Conservation (phyloP, 1,140 invertebrate genomes). For the Drosophila sechellia region DNA sequence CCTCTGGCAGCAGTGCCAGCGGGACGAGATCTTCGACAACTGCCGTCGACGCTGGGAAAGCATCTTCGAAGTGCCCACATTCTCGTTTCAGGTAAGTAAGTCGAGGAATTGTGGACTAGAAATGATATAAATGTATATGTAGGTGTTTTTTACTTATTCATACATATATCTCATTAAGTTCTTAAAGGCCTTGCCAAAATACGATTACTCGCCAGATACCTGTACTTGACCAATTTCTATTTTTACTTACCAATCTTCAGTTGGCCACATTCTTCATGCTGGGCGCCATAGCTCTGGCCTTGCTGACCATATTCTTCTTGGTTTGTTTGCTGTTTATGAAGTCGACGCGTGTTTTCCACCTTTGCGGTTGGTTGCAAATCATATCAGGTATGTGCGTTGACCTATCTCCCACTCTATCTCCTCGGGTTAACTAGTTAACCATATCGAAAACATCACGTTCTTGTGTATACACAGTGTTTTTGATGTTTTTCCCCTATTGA, state of each 20-base stretch:
- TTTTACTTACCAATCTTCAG: slow-evolving; percentile 81
- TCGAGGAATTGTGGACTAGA: too few relatives aligned
- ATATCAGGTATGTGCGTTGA: slow-evolving; percentile 94
- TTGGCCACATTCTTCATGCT: slow-evolving; percentile 95
- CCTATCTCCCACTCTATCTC: background rate
- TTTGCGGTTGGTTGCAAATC: slow-evolving; percentile 97
- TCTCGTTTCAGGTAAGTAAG: slow-evolving; percentile 87
- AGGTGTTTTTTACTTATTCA: too few relatives aligned
- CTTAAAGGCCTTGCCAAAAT: too few relatives aligned
- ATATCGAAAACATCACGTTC: slow-evolving; percentile 55
- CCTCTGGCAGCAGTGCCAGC: slow-evolving; percentile 94
- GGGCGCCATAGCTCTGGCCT: slow-evolving; percentile 92
- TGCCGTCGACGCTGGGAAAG: slow-evolving; percentile 94
- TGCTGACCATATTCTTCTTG: slow-evolving; percentile 94
- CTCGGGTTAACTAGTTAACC: background rate
- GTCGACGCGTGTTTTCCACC: slow-evolving; percentile 96
- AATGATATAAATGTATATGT: too few relatives aligned
- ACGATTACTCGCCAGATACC: background rate
- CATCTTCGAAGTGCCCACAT: slow-evolving; percentile 91
- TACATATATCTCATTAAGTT: too few relatives aligned
- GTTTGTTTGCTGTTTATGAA: slow-evolving; percentile 97
- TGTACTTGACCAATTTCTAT: slow-evolving; percentile 1
- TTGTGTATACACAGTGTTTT: slow-evolving; percentile 5
- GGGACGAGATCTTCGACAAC: slow-evolving; percentile 89
- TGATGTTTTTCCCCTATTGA: slow-evolving; percentile 4